Evolutionary conservation across 2,888 invertebrate species (phyloP).

Genomic region (Aleiodes leptofemur): DNA sequence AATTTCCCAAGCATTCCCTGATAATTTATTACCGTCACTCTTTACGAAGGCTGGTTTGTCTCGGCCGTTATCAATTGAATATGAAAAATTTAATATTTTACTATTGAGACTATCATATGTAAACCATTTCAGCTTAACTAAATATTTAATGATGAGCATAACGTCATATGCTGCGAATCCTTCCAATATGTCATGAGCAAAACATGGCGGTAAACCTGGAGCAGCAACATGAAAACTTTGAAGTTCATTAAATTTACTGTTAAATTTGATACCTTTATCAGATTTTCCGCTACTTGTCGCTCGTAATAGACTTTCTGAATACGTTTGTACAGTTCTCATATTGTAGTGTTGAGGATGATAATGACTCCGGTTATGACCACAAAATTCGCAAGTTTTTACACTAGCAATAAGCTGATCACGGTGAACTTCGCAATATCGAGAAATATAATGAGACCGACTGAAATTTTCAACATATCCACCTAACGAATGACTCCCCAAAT

Average conservation of each 20-base stretch:
- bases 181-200: constrained; percentile 62
- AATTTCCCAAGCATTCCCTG: constrained; percentile 44
- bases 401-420: constrained; percentile 17
- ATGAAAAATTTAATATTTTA: constrained; percentile 30
- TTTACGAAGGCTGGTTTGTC: constrained; percentile 33
- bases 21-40: not conserved
- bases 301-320: too few species aligned
- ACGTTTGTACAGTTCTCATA: constrained; percentile 1
- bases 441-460: constrained; percentile 47
- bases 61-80: constrained; percentile 23
- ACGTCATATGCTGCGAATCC: too few species aligned
- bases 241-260: constrained; percentile 56
- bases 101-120: constrained; percentile 29
- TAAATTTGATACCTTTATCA: constrained; percentile 56
- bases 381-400: constrained; percentile 8
- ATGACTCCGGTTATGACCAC: not conserved
- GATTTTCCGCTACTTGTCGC: not conserved
- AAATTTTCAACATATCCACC: constrained; percentile 55
- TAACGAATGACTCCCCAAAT: constrained; percentile 50
- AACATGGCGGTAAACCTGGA: constrained; percentile 60
- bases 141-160: too few species aligned
- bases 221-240: constrained; percentile 56
- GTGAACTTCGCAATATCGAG: constrained; percentile 47
- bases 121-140: too few species aligned
- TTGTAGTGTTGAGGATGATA: constrained; percentile 5